Percentiles rank a stretch among this genome's conserved stretches.
phyloP scores from a whole-genome alignment of 2,888 invertebrate species.

The Petrophora chlorosata region DNA sequence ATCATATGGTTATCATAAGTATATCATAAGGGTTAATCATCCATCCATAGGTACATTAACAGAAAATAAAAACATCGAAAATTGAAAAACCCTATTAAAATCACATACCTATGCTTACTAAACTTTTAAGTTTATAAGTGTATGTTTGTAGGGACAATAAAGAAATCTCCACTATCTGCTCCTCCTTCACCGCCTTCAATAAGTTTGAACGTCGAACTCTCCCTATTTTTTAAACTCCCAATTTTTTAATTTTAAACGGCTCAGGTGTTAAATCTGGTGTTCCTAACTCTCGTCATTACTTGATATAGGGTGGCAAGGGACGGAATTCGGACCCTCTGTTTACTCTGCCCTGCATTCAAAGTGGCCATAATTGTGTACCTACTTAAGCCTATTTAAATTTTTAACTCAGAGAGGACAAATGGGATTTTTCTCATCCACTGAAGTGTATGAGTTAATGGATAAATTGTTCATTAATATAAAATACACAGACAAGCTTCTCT shows the following conservation, averaged over 20 bases:
- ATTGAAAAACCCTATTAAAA: too few species aligned
- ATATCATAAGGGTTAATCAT: too few species aligned
- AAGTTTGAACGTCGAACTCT: constrained; percentile 19
- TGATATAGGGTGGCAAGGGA: constrained; percentile 59
- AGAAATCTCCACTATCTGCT: not conserved
- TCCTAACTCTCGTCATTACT: constrained; percentile 68
- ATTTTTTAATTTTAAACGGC: constrained; percentile 46
- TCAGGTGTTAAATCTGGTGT: constrained; percentile 66
- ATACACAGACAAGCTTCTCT: too few species aligned
- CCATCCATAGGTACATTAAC: too few species aligned
- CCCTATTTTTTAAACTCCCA: constrained; percentile 18
- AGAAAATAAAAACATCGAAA: too few species aligned
- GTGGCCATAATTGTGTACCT: constrained; percentile 60
- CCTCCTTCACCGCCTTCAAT: not conserved
- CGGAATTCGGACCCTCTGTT: constrained; percentile 60
- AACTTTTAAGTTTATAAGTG: not conserved
- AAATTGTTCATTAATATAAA: constrained; percentile 9
- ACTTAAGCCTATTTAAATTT: constrained; percentile 63
- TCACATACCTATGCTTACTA: too few species aligned
- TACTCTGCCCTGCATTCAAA: constrained; percentile 57
- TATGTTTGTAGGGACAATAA: not conserved
- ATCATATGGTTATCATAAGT: too few species aligned
- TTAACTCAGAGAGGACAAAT: constrained; percentile 36
- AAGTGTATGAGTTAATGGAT: constrained; percentile 26
- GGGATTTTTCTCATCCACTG: constrained; percentile 33